Conservation (phyloP, 2,113 vertebrate genomes). For the Rutilus rutilus region DNA sequence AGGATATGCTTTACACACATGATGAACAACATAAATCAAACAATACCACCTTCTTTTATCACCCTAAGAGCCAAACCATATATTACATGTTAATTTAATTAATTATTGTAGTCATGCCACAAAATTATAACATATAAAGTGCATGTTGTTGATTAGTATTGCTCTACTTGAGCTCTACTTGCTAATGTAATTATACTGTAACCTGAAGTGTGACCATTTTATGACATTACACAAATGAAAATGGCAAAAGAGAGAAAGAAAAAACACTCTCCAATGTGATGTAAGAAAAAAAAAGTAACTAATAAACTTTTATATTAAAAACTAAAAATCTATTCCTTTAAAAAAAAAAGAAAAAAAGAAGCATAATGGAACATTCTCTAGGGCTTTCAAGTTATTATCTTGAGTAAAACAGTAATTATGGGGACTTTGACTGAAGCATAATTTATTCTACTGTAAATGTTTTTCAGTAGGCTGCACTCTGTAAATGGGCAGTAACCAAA, state of each 20-base stretch:
- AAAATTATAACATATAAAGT: constrained; percentile 5
- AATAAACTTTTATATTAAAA: no score
- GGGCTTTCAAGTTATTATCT: background rate
- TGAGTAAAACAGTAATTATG: background rate
- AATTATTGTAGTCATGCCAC: background rate
- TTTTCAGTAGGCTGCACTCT: constrained; percentile 5
- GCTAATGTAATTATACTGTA: background rate
- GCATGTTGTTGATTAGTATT: background rate
- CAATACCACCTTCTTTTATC: background rate
- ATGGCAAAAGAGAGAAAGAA: background rate
- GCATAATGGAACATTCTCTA: background rate
- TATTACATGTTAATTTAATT: background rate
- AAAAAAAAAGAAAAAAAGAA: background rate
- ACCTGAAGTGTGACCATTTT: background rate
- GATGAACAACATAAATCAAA: background rate
- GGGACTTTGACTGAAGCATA: background rate
- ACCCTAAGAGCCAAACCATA: background rate
- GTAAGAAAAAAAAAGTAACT: background rate
- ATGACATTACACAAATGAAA: background rate
- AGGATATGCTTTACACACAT: background rate
- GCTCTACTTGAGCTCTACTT: background rate
- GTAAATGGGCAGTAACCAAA: constrained; percentile 9
- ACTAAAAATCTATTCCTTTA: background rate
- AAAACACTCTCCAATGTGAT: background rate
- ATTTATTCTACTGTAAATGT: background rate